phyloP scores from a whole-genome alignment of 2,797 vertebrate genomes.

The Craterocephalus amniculus region DNA sequence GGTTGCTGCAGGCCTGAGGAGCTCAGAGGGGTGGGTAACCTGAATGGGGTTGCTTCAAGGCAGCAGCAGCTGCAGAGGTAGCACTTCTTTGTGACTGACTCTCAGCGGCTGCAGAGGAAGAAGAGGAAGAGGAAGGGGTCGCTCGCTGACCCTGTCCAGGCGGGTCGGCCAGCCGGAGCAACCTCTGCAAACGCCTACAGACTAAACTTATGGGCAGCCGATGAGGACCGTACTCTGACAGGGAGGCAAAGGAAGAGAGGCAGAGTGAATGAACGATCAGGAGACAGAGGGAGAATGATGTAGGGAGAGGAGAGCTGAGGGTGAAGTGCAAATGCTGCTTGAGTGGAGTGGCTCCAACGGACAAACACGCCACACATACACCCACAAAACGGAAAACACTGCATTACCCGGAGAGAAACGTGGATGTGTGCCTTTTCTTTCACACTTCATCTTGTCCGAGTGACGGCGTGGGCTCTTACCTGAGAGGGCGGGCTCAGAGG shows the following conservation, averaged over 20 bases:
- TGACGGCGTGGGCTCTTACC: constrained; percentile 62
- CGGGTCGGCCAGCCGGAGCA: constrained; percentile 94
- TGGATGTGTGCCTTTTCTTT: constrained; percentile 11
- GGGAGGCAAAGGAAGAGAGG: constrained; percentile 75
- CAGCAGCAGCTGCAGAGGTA: constrained; percentile 77
- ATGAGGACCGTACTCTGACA: constrained; percentile 90
- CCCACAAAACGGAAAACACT: neutral
- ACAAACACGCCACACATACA: constrained; percentile 11
- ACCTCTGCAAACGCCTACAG: constrained; percentile 95
- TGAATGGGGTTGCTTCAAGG: constrained; percentile 82
- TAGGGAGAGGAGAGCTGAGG: constrained; percentile 39
- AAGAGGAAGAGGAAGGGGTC: constrained; percentile 72
- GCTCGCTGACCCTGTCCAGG: constrained; percentile 88
- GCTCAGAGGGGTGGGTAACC: constrained; percentile 81
- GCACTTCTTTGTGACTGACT: constrained; percentile 81
- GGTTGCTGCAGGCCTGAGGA: constrained; percentile 21
- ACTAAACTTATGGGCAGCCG: constrained; percentile 96
- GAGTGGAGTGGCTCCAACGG: constrained; percentile 66
- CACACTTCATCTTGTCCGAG: neutral
- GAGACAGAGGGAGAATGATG: constrained; percentile 51
- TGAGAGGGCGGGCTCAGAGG: constrained; percentile 76
- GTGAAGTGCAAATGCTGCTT: constrained; percentile 66
- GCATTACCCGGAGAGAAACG: constrained; percentile 7
- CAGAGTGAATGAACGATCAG: constrained; percentile 75
- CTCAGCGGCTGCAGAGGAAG: constrained; percentile 77